Percentiles rank a stretch among this genome's conserved stretches.
These are phyloP conservation scores for Tetragonula carbonaria DNA, from an alignment of 2,888 invertebrate genomes.

Conservation along the genomic window DNA sequence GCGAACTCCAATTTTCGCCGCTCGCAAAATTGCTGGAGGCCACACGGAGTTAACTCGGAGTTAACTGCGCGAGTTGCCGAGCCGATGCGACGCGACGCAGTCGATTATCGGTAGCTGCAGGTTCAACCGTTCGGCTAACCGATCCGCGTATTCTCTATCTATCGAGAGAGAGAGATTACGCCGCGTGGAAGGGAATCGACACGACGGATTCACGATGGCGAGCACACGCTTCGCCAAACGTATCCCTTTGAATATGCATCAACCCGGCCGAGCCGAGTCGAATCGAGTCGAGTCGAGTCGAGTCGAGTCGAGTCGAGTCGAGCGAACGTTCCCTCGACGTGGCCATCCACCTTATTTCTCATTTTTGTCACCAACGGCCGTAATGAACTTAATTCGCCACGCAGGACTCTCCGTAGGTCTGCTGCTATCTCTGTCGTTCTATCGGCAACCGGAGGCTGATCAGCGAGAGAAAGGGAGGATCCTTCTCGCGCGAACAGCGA, in stretches of 20 bases:
- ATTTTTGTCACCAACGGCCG: constrained; percentile 55
- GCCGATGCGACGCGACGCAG: not conserved
- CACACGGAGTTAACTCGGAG: constrained; percentile 32
- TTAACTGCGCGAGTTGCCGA: constrained; percentile 30
- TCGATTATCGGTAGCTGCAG: constrained; percentile 38
- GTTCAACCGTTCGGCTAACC: not conserved
- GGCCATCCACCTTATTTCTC: constrained; percentile 56
- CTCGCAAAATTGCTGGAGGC: constrained; percentile 48
- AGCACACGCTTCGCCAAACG: constrained; percentile 4
- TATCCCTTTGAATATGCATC: constrained; percentile 57
- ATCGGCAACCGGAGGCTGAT: constrained; percentile 34
- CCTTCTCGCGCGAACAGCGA: constrained; percentile 67
- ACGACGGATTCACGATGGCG: not conserved
- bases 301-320: not conserved
- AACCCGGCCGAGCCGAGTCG: not conserved
- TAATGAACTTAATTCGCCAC: constrained; percentile 64
- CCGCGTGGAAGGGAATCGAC: not conserved
- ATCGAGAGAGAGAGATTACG: not conserved
- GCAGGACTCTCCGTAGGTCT: constrained; percentile 38
- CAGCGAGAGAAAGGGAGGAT: constrained; percentile 46
- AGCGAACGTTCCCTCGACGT: not conserved
- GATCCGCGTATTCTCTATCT: not conserved
- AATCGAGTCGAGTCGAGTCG: not conserved
- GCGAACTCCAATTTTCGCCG: constrained; percentile 44
- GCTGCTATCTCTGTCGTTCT: constrained; percentile 12